phyloP scores from a whole-genome alignment of 2,113 vertebrate genomes.

The Elanoides forficatus region DNA sequence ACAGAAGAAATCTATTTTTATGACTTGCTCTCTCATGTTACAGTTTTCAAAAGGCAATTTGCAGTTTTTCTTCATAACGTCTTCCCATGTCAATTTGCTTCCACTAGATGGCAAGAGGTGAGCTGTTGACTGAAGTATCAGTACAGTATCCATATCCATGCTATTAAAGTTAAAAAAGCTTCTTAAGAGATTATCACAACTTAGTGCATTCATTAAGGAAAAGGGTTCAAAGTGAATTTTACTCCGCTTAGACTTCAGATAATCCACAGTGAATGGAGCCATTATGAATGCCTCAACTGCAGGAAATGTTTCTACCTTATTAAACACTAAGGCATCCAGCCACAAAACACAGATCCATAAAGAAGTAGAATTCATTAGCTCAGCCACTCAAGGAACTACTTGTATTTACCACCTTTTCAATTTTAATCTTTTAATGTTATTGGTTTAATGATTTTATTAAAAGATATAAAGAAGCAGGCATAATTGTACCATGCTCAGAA shows the following conservation, averaged over 20 bases:
- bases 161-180: background rate
- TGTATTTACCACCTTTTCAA: background rate
- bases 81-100: background rate
- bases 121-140: background rate
- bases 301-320: background rate
- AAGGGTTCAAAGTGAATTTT: background rate
- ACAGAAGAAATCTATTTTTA: background rate
- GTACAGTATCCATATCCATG: background rate
- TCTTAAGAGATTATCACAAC: background rate
- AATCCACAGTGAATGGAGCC: background rate
- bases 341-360: background rate
- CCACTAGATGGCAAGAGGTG: background rate
- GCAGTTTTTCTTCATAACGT: background rate
- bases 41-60: background rate
- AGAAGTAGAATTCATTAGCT: background rate
- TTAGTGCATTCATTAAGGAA: background rate
- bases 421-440: background rate
- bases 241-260: background rate
- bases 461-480: background rate
- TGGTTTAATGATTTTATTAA: background rate
- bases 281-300: background rate
- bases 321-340: background rate
- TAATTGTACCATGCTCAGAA: background rate
- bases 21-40: background rate
- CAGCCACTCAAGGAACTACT: background rate